phyloP scores from a whole-genome alignment of 2,113 vertebrate species.

The Rhabdomys dilectus region DNA sequence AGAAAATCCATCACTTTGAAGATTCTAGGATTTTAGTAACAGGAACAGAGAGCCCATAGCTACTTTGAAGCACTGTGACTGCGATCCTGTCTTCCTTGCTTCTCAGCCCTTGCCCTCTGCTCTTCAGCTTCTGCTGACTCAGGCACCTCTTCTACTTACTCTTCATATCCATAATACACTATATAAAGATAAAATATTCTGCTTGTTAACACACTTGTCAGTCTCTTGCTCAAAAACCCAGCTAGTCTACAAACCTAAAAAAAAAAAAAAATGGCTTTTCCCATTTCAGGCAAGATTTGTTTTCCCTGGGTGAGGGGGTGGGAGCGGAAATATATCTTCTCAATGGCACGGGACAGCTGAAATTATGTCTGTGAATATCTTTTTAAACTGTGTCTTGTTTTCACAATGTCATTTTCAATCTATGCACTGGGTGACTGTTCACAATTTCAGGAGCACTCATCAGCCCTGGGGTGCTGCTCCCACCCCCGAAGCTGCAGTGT shows the following conservation, averaged over 20 bases:
- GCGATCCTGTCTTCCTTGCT: not conserved
- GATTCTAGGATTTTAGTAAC: not conserved
- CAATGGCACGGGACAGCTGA: not conserved
- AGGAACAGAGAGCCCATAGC: not conserved
- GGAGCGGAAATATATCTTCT: not conserved
- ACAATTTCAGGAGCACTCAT: not conserved
- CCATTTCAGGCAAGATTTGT: conserved; percentile 27
- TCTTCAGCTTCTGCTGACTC: not conserved
- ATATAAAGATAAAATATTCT: not conserved
- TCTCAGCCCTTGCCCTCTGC: not conserved
- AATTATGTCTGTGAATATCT: conserved; percentile 27
- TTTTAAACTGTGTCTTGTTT: not conserved
- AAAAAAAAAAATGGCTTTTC: not conserved
- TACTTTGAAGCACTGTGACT: not conserved
- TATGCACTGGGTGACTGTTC: not conserved
- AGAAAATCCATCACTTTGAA: not conserved
- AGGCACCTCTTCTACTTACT: not conserved
- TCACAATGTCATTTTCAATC: not conserved
- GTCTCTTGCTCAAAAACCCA: conserved; percentile 11
- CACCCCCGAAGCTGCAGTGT: accelerated
- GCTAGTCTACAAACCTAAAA: not conserved
- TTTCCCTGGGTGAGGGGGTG: not conserved
- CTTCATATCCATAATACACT: not conserved
- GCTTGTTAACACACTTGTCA: not conserved
- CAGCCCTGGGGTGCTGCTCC: not conserved